phyloP scores from a whole-genome alignment of 2,113 vertebrate genomes.

The Pterocles gutturalis region DNA sequence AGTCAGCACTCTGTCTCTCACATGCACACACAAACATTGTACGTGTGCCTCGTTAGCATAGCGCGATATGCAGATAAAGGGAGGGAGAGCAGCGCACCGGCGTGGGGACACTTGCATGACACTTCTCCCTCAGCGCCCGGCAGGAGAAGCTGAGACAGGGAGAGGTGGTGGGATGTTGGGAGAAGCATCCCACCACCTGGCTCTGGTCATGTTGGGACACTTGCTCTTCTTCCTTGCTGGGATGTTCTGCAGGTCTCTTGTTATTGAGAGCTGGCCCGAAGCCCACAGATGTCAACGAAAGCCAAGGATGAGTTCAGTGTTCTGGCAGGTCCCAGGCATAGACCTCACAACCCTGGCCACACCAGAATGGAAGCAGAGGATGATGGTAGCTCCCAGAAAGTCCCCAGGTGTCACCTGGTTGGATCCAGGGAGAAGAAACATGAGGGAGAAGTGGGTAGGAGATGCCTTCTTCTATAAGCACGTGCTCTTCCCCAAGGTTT shows the following conservation, averaged over 20 bases:
- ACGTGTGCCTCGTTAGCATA: slow-evolving; percentile 65
- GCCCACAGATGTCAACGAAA: accelerated
- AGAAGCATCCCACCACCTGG: neutral
- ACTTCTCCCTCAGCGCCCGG: accelerated
- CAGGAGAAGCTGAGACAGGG: neutral
- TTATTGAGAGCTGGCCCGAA: neutral
- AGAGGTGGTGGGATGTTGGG: accelerated
- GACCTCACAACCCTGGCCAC: neutral
- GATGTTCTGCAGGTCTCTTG: neutral
- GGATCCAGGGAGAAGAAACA: neutral
- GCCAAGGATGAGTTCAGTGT: neutral
- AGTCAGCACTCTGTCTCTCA: slow-evolving; percentile 45
- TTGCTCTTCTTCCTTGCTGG: neutral
- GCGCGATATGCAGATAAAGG: slow-evolving; percentile 24
- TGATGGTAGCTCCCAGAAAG: neutral
- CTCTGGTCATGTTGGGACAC: accelerated
- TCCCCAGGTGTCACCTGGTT: neutral
- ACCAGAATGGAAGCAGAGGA: neutral
- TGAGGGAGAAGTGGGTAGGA: accelerated
- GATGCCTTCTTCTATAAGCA: neutral
- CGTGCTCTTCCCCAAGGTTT: neutral
- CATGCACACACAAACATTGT: slow-evolving; percentile 65
- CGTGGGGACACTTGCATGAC: accelerated
- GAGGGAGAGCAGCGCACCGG: neutral
- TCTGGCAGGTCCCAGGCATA: neutral